Base-by-base conservation (phyloP, 30 jellyfish, hydroid and myxozoan species). In the Morbakka virulenta region DNA sequence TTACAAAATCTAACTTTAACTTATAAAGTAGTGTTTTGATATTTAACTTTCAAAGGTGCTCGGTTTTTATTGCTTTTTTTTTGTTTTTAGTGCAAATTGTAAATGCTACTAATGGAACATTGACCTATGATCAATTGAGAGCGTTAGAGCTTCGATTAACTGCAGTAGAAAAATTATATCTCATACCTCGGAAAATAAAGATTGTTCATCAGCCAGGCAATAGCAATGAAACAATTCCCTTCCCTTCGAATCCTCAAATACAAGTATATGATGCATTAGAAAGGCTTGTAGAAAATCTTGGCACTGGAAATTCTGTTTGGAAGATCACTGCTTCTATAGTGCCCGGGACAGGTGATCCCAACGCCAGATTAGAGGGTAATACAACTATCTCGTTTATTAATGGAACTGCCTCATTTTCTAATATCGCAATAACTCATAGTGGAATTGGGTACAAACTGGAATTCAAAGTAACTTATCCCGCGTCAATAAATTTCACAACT, bases 401-500 rank as follows among this genome's bases (percentile, higher is more conserved):
- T 66, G 98, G 98, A 1, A 91, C 98, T 17, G 98, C 96, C 4
- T 76, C 52, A 31, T 91, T 91, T 78, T 25, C 98, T 13, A 78
- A 83, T 50, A 79, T 91, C 9, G 91, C 96, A 12, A 61, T 84
- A 4, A 64, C 96, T 4, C 98, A 85, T 77, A 79, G 81, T 30
- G 98, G 98, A 0, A 76, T 79, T 0, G 97, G 94, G 12, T 91
- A 84, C 76, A 74, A 71, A 47, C 69, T 91, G 61, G 66, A 67
- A 33, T 91, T 85, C 85, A 72, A 84, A 20, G 96, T 91, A 4
- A 64, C 92, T 2, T 84, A 91, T 47, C 98, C 98, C 17, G 52
- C 21, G 33, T 61, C 48, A 22, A 81, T 83, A 6, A 64, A 63
- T 4, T 91, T 91, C 41, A 61, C 74, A 3, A 85, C 72, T 6